Percentiles rank a stretch among this genome's conserved stretches.
Evolutionary conservation across 1,140 invertebrate species (phyloP).

Genomic region (Pseudomyrmex dendroicus): DNA sequence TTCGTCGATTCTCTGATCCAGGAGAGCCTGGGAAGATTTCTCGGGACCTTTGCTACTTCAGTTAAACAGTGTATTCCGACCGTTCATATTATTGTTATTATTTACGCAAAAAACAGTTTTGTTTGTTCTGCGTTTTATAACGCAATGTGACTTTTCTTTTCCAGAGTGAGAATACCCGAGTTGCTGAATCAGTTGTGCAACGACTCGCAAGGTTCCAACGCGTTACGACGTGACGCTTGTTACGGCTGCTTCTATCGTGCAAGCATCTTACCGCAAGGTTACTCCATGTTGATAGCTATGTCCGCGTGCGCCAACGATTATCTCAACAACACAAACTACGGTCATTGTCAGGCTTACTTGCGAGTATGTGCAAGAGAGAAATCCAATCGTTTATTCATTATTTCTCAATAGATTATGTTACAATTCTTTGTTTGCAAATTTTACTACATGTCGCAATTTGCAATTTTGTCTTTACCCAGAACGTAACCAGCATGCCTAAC

Average conservation of each 20-base stretch:
- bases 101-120: neutral
- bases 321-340: constrained; percentile 75
- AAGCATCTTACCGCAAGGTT: constrained; percentile 71
- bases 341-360: constrained; percentile 77
- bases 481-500: constrained; percentile 67
- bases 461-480: constrained; percentile 66
- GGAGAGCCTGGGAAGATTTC: constrained; percentile 69
- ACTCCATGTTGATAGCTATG: constrained; percentile 75
- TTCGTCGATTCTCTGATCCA: constrained; percentile 61
- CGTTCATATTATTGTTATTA: neutral
- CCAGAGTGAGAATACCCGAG: constrained; percentile 74
- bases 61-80: constrained; percentile 63
- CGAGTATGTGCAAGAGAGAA: constrained; percentile 64
- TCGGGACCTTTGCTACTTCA: constrained; percentile 54
- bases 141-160: constrained; percentile 36
- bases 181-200: constrained; percentile 80
- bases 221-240: constrained; percentile 75
- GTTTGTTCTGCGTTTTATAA: constrained; percentile 22
- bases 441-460: constrained; percentile 5
- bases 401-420: neutral
- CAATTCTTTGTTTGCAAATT: neutral
- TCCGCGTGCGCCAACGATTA: constrained; percentile 75
- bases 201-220: constrained; percentile 72
- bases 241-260: constrained; percentile 80
- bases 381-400: constrained; percentile 5